Percentiles rank a stretch among this genome's conserved stretches.
phyloP scores from a whole-genome alignment of 1,140 invertebrate genomes.

The Oryzaephilus surinamensis region DNA sequence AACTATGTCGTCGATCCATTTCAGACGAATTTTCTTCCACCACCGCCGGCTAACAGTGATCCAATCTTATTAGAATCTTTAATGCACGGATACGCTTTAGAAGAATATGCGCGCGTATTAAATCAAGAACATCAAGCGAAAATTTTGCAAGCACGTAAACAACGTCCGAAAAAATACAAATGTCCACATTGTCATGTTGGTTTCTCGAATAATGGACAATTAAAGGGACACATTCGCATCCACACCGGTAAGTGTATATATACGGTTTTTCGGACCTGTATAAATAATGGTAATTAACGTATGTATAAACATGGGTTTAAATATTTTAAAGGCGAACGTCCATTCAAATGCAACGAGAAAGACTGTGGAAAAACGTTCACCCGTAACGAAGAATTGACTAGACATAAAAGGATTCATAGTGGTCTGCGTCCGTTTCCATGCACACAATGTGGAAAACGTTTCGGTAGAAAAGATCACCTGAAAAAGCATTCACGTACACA shows the following conservation, averaged over 20 bases:
- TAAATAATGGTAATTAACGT: background rate
- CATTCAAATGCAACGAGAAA: constrained; percentile 73
- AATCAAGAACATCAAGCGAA: constrained; percentile 54
- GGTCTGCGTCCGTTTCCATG: constrained; percentile 73
- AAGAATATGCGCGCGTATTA: constrained; percentile 54
- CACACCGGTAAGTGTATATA: constrained; percentile 61
- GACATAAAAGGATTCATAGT: constrained; percentile 84
- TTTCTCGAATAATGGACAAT: constrained; percentile 87
- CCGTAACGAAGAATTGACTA: constrained; percentile 83
- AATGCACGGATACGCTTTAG: constrained; percentile 44
- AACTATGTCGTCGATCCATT: constrained; percentile 15
- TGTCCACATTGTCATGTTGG: constrained; percentile 81
- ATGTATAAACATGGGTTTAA: too few relatives aligned
- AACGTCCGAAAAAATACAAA: constrained; percentile 78
- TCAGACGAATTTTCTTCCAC: constrained; percentile 38
- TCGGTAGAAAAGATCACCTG: constrained; percentile 80
- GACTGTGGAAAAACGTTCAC: constrained; percentile 85
- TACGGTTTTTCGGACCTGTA: background rate
- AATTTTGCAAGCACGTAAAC: constrained; percentile 51
- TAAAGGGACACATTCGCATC: constrained; percentile 82
- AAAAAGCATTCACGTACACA: constrained; percentile 75
- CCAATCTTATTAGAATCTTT: constrained; percentile 41
- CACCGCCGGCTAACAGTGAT: constrained; percentile 40
- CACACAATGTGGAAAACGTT: constrained; percentile 69
- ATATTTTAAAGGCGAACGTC: constrained; percentile 64